Conservation (phyloP, 2,113 vertebrate species). For the Orthonyx spaldingii region DNA sequence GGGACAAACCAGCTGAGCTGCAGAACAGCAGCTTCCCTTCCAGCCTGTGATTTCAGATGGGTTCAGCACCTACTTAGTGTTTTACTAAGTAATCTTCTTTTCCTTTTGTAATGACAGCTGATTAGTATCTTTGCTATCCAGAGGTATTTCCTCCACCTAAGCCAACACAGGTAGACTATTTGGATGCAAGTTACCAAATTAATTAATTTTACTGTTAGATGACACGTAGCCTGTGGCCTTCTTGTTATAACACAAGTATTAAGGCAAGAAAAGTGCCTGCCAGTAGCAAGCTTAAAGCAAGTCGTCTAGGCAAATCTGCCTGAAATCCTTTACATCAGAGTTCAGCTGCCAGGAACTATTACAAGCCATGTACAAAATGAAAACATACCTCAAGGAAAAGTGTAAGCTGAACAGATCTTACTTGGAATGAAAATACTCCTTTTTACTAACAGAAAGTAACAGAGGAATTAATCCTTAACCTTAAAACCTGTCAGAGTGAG, state of each 20-base stretch:
- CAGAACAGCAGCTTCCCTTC: neutral
- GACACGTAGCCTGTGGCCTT: neutral
- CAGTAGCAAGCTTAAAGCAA: neutral
- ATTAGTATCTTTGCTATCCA: neutral
- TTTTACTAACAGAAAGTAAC: conserved; percentile 6
- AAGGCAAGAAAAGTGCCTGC: neutral
- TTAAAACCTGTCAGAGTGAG: neutral
- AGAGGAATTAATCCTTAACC: neutral
- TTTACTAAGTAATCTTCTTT: neutral
- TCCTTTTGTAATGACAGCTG: neutral
- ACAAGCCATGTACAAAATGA: neutral
- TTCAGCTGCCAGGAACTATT: neutral
- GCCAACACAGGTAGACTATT: neutral
- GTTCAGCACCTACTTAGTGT: neutral
- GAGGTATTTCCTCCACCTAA: neutral
- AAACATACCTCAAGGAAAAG: neutral
- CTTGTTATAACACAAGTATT: neutral
- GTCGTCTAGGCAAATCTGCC: neutral
- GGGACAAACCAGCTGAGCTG: neutral
- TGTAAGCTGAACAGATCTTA: neutral
- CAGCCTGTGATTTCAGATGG: neutral
- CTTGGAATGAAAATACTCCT: neutral
- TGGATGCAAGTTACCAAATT: neutral
- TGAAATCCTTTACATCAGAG: neutral
- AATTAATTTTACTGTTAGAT: neutral